These are phyloP conservation scores for Campoletis sonorensis DNA, from an alignment of 1,140 invertebrate genomes.

Conservation along the genomic window DNA sequence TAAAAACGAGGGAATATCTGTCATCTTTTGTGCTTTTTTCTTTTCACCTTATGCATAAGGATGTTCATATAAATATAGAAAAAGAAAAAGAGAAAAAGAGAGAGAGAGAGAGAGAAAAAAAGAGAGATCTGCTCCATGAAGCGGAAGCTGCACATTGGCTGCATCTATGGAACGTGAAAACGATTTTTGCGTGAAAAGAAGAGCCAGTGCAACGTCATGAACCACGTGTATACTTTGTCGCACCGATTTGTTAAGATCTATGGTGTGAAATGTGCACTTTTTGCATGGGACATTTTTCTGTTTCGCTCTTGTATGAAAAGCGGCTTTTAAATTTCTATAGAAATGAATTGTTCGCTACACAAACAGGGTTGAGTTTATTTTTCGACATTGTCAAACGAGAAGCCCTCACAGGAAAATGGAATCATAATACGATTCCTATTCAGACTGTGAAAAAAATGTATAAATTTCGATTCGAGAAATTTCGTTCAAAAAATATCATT, in stretches of 20 bases:
- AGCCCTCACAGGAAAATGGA: neutral
- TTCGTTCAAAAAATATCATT: neutral
- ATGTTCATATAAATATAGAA: neutral
- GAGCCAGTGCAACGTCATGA: constrained; percentile 23
- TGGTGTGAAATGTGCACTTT: neutral
- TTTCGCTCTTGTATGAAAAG: neutral
- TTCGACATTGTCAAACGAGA: neutral
- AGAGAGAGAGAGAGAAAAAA: neutral
- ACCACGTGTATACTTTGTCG: constrained; percentile 11
- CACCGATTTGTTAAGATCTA: constrained; percentile 21
- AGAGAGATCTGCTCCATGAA: neutral
- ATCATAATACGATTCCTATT: constrained; percentile 19
- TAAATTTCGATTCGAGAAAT: neutral
- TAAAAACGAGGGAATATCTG: no score
- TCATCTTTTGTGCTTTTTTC: no score
- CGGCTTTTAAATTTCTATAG: neutral
- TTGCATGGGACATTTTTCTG: neutral
- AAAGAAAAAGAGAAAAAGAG: neutral
- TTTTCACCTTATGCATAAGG: no score
- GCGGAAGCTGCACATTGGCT: constrained; percentile 8
- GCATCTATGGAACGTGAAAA: neutral
- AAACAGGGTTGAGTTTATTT: neutral
- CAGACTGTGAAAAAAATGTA: neutral
- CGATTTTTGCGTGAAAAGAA: neutral
- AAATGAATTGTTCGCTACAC: neutral